These are phyloP conservation scores for Procambarus clarkii DNA, from an alignment of 1,140 invertebrate genomes.

Conservation along the genomic window DNA sequence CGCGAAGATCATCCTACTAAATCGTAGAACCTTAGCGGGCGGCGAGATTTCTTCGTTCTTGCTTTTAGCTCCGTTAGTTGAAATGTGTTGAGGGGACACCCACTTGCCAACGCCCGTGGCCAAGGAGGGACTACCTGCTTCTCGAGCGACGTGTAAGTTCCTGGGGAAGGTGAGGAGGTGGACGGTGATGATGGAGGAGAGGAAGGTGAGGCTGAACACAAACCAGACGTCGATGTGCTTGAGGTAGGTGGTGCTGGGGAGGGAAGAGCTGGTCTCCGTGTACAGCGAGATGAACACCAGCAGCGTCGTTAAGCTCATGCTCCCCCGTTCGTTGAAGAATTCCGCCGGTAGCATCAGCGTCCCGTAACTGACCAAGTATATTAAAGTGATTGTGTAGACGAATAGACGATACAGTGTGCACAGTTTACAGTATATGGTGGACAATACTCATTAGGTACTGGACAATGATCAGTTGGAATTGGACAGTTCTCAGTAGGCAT, in stretches of 20 bases:
- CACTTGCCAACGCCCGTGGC: neutral
- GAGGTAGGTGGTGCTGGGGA: constrained; percentile 39
- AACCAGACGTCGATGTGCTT: constrained; percentile 55
- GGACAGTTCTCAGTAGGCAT: no score
- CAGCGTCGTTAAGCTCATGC: constrained; percentile 25
- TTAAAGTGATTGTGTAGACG: no score
- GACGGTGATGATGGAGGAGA: constrained; percentile 30
- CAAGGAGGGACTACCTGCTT: neutral
- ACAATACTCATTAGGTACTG: no score
- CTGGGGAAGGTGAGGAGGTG: constrained; percentile 33
- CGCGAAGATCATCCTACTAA: neutral
- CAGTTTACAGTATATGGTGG: no score
- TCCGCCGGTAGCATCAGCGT: constrained; percentile 25
- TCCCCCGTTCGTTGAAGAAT: constrained; percentile 27
- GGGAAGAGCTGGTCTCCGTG: constrained; percentile 38
- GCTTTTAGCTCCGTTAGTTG: neutral
- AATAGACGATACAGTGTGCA: no score
- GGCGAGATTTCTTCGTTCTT: neutral
- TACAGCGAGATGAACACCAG: constrained; percentile 42
- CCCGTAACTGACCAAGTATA: constrained; percentile 15
- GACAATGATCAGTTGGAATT: no score
- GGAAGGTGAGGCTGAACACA: constrained; percentile 39
- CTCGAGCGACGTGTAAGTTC: no score
- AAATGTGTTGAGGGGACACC: no score
- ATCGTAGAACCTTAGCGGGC: neutral